Evolutionary conservation across 2,888 invertebrate genomes (phyloP).

Genomic region (Entomobrya proxima): DNA sequence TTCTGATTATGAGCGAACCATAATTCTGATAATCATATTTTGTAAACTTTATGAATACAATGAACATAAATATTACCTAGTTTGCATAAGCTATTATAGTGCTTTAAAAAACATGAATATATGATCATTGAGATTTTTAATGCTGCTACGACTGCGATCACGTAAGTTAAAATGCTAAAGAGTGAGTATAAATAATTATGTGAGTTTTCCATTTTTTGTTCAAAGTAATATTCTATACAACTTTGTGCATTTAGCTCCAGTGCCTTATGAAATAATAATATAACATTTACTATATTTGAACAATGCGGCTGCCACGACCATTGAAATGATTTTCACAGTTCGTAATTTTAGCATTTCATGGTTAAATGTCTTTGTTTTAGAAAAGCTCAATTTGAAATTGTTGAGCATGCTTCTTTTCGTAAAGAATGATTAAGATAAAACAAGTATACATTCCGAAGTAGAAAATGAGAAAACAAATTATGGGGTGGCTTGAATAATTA

Average conservation of each 20-base stretch:
- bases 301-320: neutral
- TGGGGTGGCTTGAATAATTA: constrained; percentile 16
- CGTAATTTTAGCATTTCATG: constrained; percentile 13
- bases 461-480: constrained; percentile 1
- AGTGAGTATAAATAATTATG: too few species aligned
- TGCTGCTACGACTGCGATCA: too few species aligned
- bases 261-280: neutral
- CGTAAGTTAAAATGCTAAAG: too few species aligned
- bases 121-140: too few species aligned
- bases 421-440: neutral
- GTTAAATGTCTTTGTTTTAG: neutral
- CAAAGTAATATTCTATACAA: neutral
- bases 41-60: constrained; percentile 32
- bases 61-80: constrained; percentile 43
- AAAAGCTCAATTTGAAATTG: neutral
- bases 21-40: neutral
- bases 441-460: neutral
- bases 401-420: neutral
- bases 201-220: too few species aligned
- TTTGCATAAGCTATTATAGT: neutral
- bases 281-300: neutral
- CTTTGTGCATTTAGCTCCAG: neutral
- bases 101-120: neutral
- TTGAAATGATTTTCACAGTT: constrained; percentile 18
- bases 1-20: neutral